Percentiles rank a stretch among this genome's conserved stretches.
Conservation (phyloP, 2,888 invertebrate genomes). For the Pollenia amentaria region DNA sequence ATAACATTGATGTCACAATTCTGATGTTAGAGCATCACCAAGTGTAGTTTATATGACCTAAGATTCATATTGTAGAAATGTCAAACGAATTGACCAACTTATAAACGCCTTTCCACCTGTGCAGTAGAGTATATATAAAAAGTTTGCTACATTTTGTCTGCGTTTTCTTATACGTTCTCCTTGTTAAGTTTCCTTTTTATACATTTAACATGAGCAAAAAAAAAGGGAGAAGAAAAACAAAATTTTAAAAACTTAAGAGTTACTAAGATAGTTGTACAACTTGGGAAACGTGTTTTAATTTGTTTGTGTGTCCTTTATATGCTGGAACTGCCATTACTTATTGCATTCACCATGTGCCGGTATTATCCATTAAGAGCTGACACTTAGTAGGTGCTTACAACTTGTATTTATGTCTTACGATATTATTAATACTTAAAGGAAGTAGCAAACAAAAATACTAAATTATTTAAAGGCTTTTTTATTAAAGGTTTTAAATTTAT, state of each 20-base stretch:
- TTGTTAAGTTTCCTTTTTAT: background rate
- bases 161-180: background rate
- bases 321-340: background rate
- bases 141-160: background rate
- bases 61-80: no score
- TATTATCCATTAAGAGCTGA: slow-evolving; percentile 14
- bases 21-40: no score
- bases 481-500: background rate
- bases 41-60: no score
- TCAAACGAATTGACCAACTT: no score
- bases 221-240: background rate
- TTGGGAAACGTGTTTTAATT: background rate
- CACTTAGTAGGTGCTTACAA: slow-evolving; percentile 42
- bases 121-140: no score
- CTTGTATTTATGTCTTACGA: slow-evolving; percentile 15
- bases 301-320: background rate
- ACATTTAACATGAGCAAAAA: background rate
- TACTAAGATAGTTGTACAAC: background rate
- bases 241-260: background rate
- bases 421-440: slow-evolving; percentile 21
- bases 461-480: slow-evolving; percentile 12
- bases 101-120: no score
- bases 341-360: background rate
- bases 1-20: no score
- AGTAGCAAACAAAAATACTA: background rate